phyloP scores from a whole-genome alignment of 37 sponge, comb jelly and placozoan species.

The Oopsacas minuta region DNA sequence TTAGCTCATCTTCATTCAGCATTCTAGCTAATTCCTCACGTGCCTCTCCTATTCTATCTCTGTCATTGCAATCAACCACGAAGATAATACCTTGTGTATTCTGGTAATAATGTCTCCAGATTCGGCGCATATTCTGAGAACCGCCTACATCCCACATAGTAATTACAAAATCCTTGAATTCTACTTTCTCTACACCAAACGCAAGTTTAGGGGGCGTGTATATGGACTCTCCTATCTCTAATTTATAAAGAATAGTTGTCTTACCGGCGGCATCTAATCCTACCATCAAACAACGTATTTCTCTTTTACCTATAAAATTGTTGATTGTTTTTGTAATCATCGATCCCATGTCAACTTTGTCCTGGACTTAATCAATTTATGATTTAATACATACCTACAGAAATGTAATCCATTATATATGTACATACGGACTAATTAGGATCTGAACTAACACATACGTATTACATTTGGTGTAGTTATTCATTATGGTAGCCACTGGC shows the following conservation, averaged over 20 bases:
- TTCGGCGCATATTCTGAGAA: conserved; percentile 95
- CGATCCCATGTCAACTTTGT: too few species aligned
- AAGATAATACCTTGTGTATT: conserved; percentile 97
- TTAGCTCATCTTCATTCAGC: conserved; percentile 88
- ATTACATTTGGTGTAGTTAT: too few species aligned
- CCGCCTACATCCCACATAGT: conserved; percentile 99
- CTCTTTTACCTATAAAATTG: too few species aligned
- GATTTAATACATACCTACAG: too few species aligned
- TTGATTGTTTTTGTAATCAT: too few species aligned
- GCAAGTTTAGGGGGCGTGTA: conserved; percentile 96
- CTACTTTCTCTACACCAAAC: conserved; percentile 91
- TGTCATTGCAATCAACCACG: conserved; percentile 98
- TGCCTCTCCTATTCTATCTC: conserved; percentile 85
- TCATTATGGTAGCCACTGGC: too few species aligned
- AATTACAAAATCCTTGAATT: conserved; percentile 93
- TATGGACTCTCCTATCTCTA: conserved; percentile 95
- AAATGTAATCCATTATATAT: too few species aligned
- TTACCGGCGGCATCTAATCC: conserved; percentile 97
- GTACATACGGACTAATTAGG: too few species aligned
- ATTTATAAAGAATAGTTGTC: conserved; percentile 97
- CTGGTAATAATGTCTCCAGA: conserved; percentile 99
- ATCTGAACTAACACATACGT: too few species aligned
- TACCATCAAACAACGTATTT: conserved; percentile 76
- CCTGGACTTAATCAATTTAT: too few species aligned
- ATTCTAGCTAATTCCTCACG: conserved; percentile 74